Evolutionary conservation across 2,113 vertebrate species (phyloP).

Genomic region (Ia io): DNA sequence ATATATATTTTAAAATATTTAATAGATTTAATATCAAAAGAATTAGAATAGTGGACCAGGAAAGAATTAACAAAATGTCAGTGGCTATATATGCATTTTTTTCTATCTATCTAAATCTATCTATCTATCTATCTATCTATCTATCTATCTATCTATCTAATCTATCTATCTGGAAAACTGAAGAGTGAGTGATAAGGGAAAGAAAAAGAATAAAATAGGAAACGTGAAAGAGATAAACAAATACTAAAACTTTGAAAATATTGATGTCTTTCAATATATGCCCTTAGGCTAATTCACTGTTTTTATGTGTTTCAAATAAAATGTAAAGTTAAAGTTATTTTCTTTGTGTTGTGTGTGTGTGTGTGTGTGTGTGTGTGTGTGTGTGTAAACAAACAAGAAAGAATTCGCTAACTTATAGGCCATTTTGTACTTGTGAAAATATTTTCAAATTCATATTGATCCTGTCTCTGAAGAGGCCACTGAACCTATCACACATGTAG

Average conservation of each 20-base stretch:
- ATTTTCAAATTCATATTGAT: not conserved
- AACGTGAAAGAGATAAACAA: not conserved
- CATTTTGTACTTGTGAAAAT: not conserved
- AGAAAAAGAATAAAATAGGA: not conserved
- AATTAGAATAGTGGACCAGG: rapidly evolving
- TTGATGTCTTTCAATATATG: not conserved
- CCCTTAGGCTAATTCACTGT: not conserved
- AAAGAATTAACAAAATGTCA: not conserved
- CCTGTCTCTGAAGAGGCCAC: not conserved
- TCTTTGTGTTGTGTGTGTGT: rapidly evolving
- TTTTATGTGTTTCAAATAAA: not conserved
- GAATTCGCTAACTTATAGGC: not conserved
- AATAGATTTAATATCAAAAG: not conserved
- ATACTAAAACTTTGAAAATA: not conserved
- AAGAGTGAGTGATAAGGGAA: not conserved
- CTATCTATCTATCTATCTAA: not conserved
- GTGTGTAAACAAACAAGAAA: not conserved
- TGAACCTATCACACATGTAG: not conserved
- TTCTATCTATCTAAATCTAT: not conserved
- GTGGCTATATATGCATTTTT: not conserved
- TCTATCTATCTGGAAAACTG: not conserved
- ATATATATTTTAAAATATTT: not conserved
- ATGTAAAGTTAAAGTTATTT: not conserved
- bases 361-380: too few relatives aligned
- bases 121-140: not conserved